phyloP scores from a whole-genome alignment of 2,888 invertebrate genomes.

The Diarsia dahlii region DNA sequence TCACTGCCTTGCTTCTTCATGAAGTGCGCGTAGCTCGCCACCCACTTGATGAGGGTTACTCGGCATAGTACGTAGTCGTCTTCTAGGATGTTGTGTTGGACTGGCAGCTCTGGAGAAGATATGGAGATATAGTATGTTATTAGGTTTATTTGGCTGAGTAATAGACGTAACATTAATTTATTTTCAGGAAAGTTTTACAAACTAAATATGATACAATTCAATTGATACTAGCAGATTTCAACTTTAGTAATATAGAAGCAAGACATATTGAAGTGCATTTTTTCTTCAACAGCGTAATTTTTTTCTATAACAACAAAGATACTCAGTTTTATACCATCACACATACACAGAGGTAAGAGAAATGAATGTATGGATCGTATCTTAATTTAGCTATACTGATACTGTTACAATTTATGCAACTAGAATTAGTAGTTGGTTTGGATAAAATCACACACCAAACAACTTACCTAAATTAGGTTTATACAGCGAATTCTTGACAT shows the following conservation, averaged over 20 bases:
- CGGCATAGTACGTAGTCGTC: conserved; percentile 93
- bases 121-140: neutral
- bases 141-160: neutral
- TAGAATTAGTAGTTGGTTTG: neutral
- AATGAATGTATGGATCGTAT: neutral
- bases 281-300: neutral
- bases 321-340: neutral
- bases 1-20: conserved; percentile 91
- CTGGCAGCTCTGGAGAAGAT: conserved; percentile 92
- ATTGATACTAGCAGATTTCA: neutral
- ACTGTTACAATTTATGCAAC: neutral
- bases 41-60: conserved; percentile 97
- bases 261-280: neutral
- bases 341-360: neutral
- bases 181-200: too few relatives aligned
- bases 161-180: too few relatives aligned
- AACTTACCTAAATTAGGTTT: conserved; percentile 94
- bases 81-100: conserved; percentile 93
- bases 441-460: neutral
- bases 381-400: neutral
- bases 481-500: conserved; percentile 94
- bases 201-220: too few relatives aligned
- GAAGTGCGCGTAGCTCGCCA: conserved; percentile 95
- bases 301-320: neutral
- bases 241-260: neutral